Conservation (phyloP, 2,888 invertebrate species). For the Caenorhabditis zanzibari region DNA sequence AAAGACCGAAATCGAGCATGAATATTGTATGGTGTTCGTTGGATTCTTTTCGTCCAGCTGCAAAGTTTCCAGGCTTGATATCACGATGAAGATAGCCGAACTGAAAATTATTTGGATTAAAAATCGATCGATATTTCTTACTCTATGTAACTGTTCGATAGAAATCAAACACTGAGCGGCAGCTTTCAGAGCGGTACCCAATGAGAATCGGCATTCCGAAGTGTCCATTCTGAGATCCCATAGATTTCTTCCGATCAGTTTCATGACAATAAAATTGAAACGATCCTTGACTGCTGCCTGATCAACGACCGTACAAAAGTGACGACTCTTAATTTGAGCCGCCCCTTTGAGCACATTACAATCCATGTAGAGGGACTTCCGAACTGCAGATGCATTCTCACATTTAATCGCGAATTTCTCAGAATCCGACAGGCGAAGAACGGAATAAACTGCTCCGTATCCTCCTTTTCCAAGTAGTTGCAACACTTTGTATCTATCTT, state of each 20-base stretch:
- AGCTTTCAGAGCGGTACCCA: conserved; percentile 69
- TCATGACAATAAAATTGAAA: conserved; percentile 77
- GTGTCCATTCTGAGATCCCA: conserved; percentile 77
- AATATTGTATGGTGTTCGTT: conserved; percentile 74
- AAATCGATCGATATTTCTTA: conserved; percentile 8
- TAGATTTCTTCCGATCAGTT: conserved; percentile 76
- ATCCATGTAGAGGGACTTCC: conserved; percentile 75
- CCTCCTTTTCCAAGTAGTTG: conserved; percentile 77
- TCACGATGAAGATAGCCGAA: conserved; percentile 78
- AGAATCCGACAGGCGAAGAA: conserved; percentile 65
- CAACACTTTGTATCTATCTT: conserved; percentile 66
- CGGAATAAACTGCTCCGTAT: conserved; percentile 77
- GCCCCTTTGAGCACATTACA: conserved; percentile 76
- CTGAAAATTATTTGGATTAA: conserved; percentile 16
- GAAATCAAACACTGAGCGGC: conserved; percentile 69
- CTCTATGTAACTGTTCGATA: conserved; percentile 73
- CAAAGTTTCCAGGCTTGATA: conserved; percentile 78
- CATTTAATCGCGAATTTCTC: conserved; percentile 76
- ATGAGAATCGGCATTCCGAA: conserved; percentile 58
- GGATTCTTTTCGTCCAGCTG: conserved; percentile 70
- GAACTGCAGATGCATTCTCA: conserved; percentile 63
- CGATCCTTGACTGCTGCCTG: conserved; percentile 72
- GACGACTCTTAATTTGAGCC: conserved; percentile 68
- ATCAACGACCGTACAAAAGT: conserved; percentile 76
- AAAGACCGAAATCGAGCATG: conserved; percentile 79